phyloP scores from a whole-genome alignment of 2,797 vertebrate genomes.

The Eptatretus atami region DNA sequence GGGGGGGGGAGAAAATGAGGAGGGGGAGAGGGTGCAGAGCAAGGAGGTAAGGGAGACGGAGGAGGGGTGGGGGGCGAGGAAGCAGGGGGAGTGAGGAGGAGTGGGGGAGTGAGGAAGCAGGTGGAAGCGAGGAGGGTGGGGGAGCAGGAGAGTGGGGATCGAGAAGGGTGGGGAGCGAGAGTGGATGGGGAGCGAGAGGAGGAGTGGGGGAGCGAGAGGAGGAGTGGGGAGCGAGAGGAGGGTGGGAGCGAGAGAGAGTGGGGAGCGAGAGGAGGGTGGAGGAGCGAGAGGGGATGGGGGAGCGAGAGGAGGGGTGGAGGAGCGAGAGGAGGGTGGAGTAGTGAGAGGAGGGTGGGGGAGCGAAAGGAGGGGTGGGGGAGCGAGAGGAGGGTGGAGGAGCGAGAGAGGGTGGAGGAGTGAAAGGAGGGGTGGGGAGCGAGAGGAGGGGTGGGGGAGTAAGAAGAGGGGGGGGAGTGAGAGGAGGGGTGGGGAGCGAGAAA shows the following conservation, averaged over 20 bases:
- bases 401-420: neutral
- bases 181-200: neutral
- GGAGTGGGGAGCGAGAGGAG: too few species aligned
- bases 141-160: neutral
- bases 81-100: too few species aligned
- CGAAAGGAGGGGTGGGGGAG: neutral
- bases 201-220: too few species aligned
- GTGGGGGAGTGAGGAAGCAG: too few species aligned
- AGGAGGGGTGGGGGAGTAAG: neutral
- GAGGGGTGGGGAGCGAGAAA: neutral
- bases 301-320: neutral
- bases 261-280: neutral
- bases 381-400: neutral
- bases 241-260: too few species aligned
- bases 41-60: too few species aligned
- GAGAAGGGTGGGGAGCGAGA: neutral
- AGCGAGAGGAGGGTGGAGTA: neutral
- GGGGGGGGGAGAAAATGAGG: too few species aligned
- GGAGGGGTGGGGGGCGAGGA: too few species aligned
- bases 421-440: neutral
- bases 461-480: neutral
- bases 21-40: too few species aligned
- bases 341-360: neutral
- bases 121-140: too few species aligned
- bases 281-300: neutral